Evolutionary conservation across 2,888 invertebrate species (phyloP), one percentile per base, ranked within the genome.

Genomic region (Acanthoscelides obtectus): DNA sequence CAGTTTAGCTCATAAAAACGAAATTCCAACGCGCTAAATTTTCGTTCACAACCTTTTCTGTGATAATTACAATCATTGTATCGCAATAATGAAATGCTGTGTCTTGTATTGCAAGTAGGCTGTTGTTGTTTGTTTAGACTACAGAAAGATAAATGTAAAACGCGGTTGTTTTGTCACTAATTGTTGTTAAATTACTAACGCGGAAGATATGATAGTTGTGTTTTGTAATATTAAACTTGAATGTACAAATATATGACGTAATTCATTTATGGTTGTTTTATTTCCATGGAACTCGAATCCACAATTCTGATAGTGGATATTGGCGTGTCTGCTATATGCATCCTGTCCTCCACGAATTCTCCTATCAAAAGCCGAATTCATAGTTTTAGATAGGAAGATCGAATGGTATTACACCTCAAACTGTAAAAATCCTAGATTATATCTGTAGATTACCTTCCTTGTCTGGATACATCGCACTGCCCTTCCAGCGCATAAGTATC

Each of bases 21-120:
- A 45, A 45, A 45, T 45, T 45, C 17, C 45, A 45, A 45, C 45
- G 45, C 45, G 45, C 45, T 45, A 6, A 45, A 45, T 67, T 67
- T 67, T 67, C 76, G 79, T 84, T 84, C 81, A 77, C 80, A 84
- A 84, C 84, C 83, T 85, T 45, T 45, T 85, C 85, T 85, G 85
- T 85, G 85, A 85, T 85, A 85, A 84, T 83, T 85, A 83, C 85
- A 85, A 85, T 85, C 85, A 85, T 84, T 84, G 81, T 84, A 84
- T 83, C 82, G 85, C 85, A 85, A 85, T 85, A 85, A 85, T 83
- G 81, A 84, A 82, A 84, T 82, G 84, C 84, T 84, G 85, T 85
- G 85, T 85, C 84, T 85, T 84, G 84, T 83, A 84, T 84, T 84
- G 83, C 22, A 82, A 81, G 83, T 84, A 83, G 82, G 81, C 81